phyloP scores from a whole-genome alignment of 2,888 invertebrate genomes.

The Machimus atricapillus region DNA sequence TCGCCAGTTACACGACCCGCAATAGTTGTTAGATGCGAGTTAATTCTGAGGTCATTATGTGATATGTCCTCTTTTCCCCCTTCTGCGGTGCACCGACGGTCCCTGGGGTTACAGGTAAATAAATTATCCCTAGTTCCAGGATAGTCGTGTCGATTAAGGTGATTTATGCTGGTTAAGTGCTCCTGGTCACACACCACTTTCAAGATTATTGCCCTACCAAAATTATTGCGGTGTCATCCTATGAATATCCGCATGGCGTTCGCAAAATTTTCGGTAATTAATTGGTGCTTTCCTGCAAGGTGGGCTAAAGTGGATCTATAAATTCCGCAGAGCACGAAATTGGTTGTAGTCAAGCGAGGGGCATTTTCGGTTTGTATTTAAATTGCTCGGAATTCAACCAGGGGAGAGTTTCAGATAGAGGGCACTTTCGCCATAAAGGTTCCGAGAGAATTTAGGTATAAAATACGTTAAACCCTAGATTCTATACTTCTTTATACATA shows the following conservation, averaged over 20 bases:
- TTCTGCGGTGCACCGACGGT: neutral
- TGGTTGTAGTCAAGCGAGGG: neutral
- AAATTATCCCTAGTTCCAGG: neutral
- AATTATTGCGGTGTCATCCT: neutral
- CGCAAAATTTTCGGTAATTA: neutral
- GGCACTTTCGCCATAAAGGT: neutral
- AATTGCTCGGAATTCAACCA: neutral
- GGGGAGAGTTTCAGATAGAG: neutral
- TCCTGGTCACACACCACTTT: neutral
- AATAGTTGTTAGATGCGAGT: neutral
- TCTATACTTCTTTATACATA: too few relatives aligned
- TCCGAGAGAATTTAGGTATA: neutral
- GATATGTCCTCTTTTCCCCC: neutral
- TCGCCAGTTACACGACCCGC: neutral
- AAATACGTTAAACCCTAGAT: neutral
- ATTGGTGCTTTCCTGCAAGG: neutral
- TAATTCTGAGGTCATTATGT: neutral
- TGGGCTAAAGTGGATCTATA: neutral
- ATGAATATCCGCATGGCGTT: neutral
- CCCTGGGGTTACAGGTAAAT: neutral
- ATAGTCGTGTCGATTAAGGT: neutral
- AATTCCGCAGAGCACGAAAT: neutral
- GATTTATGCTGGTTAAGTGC: neutral
- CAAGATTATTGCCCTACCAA: neutral
- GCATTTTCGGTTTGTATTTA: neutral